Base-by-base conservation (phyloP, 2,888 invertebrate species). In the Galerucella nymphaeae region DNA sequence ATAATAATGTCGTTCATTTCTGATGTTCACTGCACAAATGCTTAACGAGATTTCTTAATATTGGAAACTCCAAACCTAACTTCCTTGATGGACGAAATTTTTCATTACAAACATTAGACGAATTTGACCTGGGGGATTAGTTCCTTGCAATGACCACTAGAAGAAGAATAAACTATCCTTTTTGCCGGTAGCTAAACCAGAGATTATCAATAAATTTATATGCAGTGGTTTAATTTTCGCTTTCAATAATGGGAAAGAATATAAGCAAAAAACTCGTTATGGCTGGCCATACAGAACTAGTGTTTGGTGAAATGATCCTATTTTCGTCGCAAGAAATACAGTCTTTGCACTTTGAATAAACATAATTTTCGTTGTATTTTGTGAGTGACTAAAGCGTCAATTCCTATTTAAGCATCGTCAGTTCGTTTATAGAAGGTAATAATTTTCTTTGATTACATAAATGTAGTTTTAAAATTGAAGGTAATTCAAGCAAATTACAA, bases 401-500 rank as follows among this genome's bases (percentile, higher is more conserved):
- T 48, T 48, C 48, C 14, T 48, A 11, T n/a, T 14, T 48, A n/a
- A 14, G n/a, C 1, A n/a, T n/a, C n/a, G 8, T 48, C n/a, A n/a
- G n/a, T 48, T 48, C n/a, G 48, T 48, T 48, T 48, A 48, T 48
- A 48, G 48, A 48, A n/a, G n/a, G n/a, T 48, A 48, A 48, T 62
- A 14, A 42, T 41, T 59, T 59, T 16, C 8, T 38, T 30, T 61
- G n/a, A 38, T 45, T 13, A 62, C 16, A 41, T 59, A n/a, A n/a
- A 59, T 38, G 38, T 30, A 59, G 41, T 16, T n/a, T 38, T 20
- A 58, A 58, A 58, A 58, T 11, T 53, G 14, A 16, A 13, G 14
- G 58, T 23, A 13, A 58, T 20, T 58, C 11, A 58, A 58, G 16
- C 10, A 59, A 38, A 59, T 16, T 59, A 62, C 30, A 38, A 38